Base-by-base conservation (phyloP, 2,888 invertebrate genomes). In the Tubulanus polymorphus region DNA sequence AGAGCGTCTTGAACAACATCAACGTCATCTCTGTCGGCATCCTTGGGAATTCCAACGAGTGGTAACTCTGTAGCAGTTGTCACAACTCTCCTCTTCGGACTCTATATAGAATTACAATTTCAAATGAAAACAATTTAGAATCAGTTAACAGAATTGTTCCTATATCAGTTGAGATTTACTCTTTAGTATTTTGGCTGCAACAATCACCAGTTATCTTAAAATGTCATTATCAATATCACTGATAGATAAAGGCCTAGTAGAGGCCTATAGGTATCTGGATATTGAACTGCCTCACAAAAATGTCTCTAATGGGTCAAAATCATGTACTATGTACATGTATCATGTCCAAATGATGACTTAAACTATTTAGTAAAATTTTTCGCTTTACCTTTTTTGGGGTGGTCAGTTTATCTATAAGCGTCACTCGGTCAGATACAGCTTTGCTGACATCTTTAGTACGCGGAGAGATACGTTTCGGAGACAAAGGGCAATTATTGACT, bases 331-430 rank as follows among this genome's bases (percentile, higher is more conserved):
- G n/a, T n/a, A n/a, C n/a, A n/a, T n/a, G n/a, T n/a, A n/a, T n/a
- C n/a, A n/a, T n/a, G n/a, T n/a, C n/a, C n/a, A n/a, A n/a, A n/a
- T n/a, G n/a, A n/a, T n/a, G n/a, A n/a, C n/a, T n/a, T n/a, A n/a
- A n/a, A n/a, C n/a, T n/a, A n/a, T n/a, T n/a, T n/a, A n/a, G n/a
- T n/a, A n/a, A n/a, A n/a, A n/a, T n/a, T n/a, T n/a, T n/a, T n/a
- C n/a, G 10, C 10, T 10, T 41, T 41, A 41, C 41, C 41, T 41
- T 41, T 23, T 41, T 41, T 15, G 41, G 41, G 18, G 41, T 62
- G 50, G 71, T 71, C 1, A 70, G 57, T 54, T 66, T 72, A 57
- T 72, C 66, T 18, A 73, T 71, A 67, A 71, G 65, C 12, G 73
- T 67, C 6, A 70, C 70, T 46, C 70, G 62, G 32, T 74, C 72